phyloP scores from a whole-genome alignment of 2,113 vertebrate species.

The Sturnus vulgaris region DNA sequence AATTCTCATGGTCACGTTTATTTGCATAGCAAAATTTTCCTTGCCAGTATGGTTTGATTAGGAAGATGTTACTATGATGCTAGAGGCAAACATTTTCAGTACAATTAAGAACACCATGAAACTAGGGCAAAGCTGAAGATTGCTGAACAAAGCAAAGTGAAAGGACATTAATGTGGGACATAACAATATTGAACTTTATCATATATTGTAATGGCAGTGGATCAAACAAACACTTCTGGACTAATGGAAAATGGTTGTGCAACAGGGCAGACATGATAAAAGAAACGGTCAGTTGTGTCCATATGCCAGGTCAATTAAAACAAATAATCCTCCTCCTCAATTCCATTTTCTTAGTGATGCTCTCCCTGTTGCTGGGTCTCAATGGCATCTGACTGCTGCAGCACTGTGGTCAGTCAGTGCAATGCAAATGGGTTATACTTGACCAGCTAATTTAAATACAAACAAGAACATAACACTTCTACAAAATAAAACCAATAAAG shows the following conservation, averaged over 20 bases:
- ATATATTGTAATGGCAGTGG: neutral
- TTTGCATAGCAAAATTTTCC: constrained; percentile 60
- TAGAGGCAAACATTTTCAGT: constrained; percentile 52
- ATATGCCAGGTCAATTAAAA: neutral
- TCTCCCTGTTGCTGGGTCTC: neutral
- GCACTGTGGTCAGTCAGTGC: neutral
- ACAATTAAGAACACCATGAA: constrained; percentile 22
- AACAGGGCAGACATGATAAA: neutral
- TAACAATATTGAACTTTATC: neutral
- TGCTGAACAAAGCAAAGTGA: neutral
- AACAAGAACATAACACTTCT: neutral
- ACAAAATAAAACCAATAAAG: neutral
- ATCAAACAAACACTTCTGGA: neutral
- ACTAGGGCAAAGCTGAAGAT: neutral
- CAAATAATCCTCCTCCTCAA: neutral
- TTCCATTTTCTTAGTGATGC: neutral
- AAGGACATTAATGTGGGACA: neutral
- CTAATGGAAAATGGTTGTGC: neutral
- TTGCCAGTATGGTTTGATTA: constrained; percentile 61
- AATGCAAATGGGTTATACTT: neutral
- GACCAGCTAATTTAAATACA: neutral
- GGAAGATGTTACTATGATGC: constrained; percentile 60
- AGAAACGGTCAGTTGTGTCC: neutral
- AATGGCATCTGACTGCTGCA: neutral
- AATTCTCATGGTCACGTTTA: constrained; percentile 58